Evolutionary conservation across 2,113 vertebrate species (phyloP).

Genomic region (Ceyx cyanopectus): DNA sequence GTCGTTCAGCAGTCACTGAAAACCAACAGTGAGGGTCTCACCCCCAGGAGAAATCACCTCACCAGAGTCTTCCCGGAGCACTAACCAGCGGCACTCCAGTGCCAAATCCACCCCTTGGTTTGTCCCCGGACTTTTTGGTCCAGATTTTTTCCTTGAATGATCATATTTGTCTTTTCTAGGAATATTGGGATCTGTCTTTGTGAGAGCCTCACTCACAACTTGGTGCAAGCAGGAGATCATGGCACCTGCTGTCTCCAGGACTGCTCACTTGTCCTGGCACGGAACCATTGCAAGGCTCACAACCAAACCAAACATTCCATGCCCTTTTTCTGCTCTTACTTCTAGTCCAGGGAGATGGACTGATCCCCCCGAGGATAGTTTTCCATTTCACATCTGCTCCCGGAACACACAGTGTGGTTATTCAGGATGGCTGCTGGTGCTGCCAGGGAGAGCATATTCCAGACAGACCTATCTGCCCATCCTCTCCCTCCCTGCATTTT

Average conservation of each 20-base stretch:
- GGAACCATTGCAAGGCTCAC: neutral
- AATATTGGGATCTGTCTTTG: neutral
- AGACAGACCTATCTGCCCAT: too few relatives aligned
- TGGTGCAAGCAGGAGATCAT: neutral
- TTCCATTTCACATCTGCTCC: neutral
- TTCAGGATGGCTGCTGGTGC: accelerated
- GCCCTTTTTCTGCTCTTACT: neutral
- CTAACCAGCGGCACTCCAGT: neutral
- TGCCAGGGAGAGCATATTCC: accelerated
- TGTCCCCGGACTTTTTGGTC: neutral
- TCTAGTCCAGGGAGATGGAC: neutral
- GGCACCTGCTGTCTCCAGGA: neutral
- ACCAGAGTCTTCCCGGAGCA: neutral
- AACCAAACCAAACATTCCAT: neutral
- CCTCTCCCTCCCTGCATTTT: neutral
- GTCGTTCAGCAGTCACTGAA: neutral
- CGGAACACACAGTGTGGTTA: accelerated
- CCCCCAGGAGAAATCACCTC: neutral
- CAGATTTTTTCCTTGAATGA: neutral
- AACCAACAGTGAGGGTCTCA: neutral
- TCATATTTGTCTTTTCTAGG: neutral
- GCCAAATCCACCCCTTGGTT: neutral
- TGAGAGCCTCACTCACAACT: neutral
- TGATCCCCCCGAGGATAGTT: neutral
- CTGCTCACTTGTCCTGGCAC: neutral